phyloP scores from a whole-genome alignment of 2,113 vertebrate genomes.

The Scolopax mira region DNA sequence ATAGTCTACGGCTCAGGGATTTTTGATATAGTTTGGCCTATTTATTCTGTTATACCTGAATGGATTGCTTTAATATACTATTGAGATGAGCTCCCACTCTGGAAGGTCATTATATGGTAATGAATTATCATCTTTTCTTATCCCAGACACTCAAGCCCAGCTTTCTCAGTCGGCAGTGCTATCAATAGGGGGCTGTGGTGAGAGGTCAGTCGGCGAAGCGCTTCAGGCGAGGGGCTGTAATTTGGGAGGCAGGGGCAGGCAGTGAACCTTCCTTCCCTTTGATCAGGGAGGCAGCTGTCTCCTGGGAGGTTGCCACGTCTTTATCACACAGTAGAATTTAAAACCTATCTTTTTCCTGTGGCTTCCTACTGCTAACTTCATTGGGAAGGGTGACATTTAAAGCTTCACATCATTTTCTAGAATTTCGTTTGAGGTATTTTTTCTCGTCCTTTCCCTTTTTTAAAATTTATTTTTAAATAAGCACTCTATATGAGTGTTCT shows the following conservation, averaged over 20 bases:
- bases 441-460: neutral
- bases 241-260: neutral
- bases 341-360: neutral
- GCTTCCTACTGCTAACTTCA: neutral
- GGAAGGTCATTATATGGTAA: slow-evolving; percentile 46
- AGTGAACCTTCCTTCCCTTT: neutral
- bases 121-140: neutral
- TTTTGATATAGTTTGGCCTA: slow-evolving; percentile 50
- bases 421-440: neutral
- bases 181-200: neutral
- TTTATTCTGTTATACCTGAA: slow-evolving; percentile 52
- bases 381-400: slow-evolving; percentile 6
- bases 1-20: slow-evolving; percentile 11
- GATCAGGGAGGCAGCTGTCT: neutral
- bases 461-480: neutral
- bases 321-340: neutral
- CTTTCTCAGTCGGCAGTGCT: neutral
- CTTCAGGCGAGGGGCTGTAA: neutral
- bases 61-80: slow-evolving; percentile 52
- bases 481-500: neutral
- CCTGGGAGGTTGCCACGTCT: neutral
- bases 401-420: neutral
- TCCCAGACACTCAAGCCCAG: neutral
- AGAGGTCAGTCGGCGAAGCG: neutral
- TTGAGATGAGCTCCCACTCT: slow-evolving; percentile 31